phyloP scores from a whole-genome alignment of 2,888 invertebrate species.

The Trachelus troglodyta region DNA sequence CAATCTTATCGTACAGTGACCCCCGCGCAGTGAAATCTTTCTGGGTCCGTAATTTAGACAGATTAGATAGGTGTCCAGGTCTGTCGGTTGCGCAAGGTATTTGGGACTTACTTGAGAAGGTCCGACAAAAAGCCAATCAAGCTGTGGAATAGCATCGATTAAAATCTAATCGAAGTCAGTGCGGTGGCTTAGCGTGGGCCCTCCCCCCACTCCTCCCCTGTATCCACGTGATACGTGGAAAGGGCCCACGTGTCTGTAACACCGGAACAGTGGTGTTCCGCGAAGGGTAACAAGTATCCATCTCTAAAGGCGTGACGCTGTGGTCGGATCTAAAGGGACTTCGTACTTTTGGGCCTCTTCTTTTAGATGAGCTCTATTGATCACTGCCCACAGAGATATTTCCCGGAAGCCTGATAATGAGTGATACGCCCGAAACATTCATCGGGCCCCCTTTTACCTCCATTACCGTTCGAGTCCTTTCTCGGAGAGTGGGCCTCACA shows the following conservation, averaged over 20 bases:
- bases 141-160: conserved; percentile 23
- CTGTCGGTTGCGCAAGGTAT: background rate
- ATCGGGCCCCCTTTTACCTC: background rate
- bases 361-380: background rate
- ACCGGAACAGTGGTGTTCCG: background rate
- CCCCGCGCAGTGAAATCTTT: background rate
- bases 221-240: conserved; percentile 22
- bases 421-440: conserved; percentile 21
- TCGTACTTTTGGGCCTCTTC: background rate
- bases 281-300: background rate
- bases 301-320: background rate
- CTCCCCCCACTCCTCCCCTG: background rate
- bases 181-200: background rate
- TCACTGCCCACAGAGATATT: conserved; percentile 20
- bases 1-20: background rate
- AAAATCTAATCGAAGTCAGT: conserved; percentile 27
- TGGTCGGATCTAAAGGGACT: background rate
- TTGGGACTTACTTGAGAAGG: background rate
- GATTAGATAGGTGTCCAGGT: background rate
- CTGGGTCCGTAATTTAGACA: background rate
- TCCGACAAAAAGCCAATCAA: conserved; percentile 22
- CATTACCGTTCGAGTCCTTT: background rate
- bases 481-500: background rate
- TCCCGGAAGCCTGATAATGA: conserved; percentile 35
- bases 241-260: background rate